Conservation (phyloP, 2,113 vertebrate genomes). For the Alosa alosa region DNA sequence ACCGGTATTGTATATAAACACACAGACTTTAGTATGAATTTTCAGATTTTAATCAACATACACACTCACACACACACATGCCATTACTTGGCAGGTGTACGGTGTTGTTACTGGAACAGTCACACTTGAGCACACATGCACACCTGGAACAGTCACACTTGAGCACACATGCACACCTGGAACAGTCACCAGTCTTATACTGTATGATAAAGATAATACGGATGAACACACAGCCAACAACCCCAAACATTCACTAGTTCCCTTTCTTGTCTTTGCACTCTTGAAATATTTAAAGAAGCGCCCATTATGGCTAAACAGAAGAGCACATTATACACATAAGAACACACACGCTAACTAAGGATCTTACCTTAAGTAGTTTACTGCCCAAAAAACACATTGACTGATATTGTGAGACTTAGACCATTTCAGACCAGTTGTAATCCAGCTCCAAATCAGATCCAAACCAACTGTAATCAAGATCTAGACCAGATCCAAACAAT, state of each 20-base stretch:
- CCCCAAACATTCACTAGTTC: background rate
- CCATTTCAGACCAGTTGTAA: background rate
- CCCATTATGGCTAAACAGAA: background rate
- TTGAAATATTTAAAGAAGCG: background rate
- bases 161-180: background rate
- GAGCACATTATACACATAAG: background rate
- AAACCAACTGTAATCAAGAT: background rate
- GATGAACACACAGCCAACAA: background rate
- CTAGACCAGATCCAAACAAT: background rate
- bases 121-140: background rate
- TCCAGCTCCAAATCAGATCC: background rate
- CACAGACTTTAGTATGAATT: conserved; percentile 11
- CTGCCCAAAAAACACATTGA: background rate
- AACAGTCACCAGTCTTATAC: background rate
- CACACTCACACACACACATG: background rate
- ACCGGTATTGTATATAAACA: background rate
- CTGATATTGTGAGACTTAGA: background rate
- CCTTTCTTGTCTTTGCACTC: background rate
- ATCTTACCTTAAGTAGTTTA: background rate
- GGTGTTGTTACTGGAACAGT: background rate
- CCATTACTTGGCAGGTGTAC: background rate
- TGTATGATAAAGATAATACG: background rate
- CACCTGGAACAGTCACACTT: background rate
- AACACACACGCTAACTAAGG: background rate
- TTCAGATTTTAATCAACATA: background rate